Evolutionary conservation across 2,888 invertebrate genomes (phyloP).

Genomic region (Caenorhabditis panamensis): DNA sequence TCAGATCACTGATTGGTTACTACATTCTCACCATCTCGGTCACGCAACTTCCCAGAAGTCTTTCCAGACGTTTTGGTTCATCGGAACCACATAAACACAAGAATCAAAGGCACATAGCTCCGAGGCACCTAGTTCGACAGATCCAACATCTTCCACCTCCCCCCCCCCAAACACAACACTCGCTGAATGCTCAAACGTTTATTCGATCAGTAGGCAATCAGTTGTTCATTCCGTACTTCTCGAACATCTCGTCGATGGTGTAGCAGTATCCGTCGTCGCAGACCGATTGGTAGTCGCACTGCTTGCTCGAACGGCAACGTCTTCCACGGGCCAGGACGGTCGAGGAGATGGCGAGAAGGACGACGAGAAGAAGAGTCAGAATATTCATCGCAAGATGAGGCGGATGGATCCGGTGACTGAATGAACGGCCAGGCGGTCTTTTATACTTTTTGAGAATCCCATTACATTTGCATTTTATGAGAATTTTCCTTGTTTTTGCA

Average conservation of each 20-base stretch:
- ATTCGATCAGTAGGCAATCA: not conserved
- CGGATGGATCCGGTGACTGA: not conserved
- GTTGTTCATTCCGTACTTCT: conserved; percentile 29
- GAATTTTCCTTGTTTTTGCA: not conserved
- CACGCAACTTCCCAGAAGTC: too few relatives aligned
- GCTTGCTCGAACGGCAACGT: conserved; percentile 29
- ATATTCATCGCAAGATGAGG: conserved; percentile 27
- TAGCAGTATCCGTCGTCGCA: conserved; percentile 46
- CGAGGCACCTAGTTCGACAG: too few relatives aligned
- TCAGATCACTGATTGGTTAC: too few relatives aligned
- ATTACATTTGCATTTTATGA: not conserved
- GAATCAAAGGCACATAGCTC: too few relatives aligned
- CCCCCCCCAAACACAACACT: too few relatives aligned
- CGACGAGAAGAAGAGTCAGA: conserved; percentile 28
- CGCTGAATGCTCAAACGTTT: conserved; percentile 7
- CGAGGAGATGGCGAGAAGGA: conserved; percentile 26
- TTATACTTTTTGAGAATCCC: not conserved
- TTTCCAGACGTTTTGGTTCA: too few relatives aligned
- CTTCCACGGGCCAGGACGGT: conserved; percentile 8
- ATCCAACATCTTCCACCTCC: too few relatives aligned
- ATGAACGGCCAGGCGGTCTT: not conserved
- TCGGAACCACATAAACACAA: too few relatives aligned
- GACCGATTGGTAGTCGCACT: conserved; percentile 32
- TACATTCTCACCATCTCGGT: too few relatives aligned
- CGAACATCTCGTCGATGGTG: conserved; percentile 52